Base-by-base conservation (phyloP, 2,113 vertebrate genomes). In the Urocitellus parryii region DNA sequence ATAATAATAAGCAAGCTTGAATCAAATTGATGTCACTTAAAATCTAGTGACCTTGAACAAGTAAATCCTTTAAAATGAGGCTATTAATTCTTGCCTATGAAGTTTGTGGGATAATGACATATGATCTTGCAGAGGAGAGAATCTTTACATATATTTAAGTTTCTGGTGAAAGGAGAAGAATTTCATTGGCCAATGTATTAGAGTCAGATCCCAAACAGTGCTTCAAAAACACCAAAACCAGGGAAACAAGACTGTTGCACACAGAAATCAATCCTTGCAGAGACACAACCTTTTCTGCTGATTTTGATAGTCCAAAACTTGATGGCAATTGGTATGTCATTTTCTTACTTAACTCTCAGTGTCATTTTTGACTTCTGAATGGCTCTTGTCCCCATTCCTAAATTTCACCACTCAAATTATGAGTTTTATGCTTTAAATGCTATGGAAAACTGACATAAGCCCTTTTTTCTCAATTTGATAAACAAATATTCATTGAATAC, bases 251-350 rank as follows among this genome's bases (percentile, higher is more conserved):
- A 67, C 29, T 53, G 5, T 20, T n/a, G 17, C 29, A 53, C 51
- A 85, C 4, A 32, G 63, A 90, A 92, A 83, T 84, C 14, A 39
- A 77, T 87, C 20, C 88, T 34, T 76, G 24, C 29, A 34, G 63
- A 96, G 56, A 37, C 37, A 91, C 24, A 88, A 85, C 34, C 16
- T 81, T 94, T 84, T 92, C 42, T 85, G 65, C 67, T 29, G 34
- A 93, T 72, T 61, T 97, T 92, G 96, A 73, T 92, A 77, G 81
- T 92, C 68, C 73, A 48, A 80, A 90, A 67, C 67, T 73, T 68
- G 39, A n/a, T 63, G 20, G 77, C 48, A 78, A 34, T 1, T 0
- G 24, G 67, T 32, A 51, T 63, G 32, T 56, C 18, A 32, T 58
- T 88, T 92, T 94, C 77, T 90, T 80, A 32, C 67, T 77, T 32